Evolutionary conservation across 2,888 invertebrate species (phyloP).

Genomic region (Bhutanitis thaidina): DNA sequence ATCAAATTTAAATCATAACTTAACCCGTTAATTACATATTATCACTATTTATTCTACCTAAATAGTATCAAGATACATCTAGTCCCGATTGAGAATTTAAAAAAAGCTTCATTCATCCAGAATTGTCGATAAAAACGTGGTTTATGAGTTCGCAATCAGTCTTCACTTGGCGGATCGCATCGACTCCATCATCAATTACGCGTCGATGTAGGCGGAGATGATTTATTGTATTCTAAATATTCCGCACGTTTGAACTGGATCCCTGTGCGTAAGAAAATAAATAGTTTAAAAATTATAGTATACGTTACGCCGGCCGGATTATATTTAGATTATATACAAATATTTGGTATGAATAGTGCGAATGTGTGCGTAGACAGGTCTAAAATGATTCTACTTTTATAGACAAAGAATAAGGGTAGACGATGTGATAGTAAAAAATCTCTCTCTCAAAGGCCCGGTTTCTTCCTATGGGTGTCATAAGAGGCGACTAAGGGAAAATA

Average conservation of each 20-base stretch:
- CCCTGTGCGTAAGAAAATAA: slow-evolving; percentile 5
- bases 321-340: slow-evolving; percentile 9
- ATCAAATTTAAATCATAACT: too few species aligned
- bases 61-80: too few species aligned
- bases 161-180: background rate
- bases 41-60: too few species aligned
- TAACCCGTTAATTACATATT: too few species aligned
- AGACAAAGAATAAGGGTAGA: too few species aligned
- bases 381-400: too few species aligned
- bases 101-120: background rate
- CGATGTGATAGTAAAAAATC: too few species aligned
- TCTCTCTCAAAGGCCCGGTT: too few species aligned
- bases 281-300: slow-evolving; percentile 6
- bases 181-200: slow-evolving; percentile 9
- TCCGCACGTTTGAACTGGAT: background rate
- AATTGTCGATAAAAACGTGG: background rate
- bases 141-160: background rate
- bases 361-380: slow-evolving; percentile 11
- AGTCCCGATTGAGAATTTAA: too few species aligned
- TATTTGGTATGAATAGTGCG: background rate
- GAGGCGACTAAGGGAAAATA: too few species aligned
- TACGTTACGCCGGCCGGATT: slow-evolving; percentile 2
- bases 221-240: slow-evolving; percentile 14
- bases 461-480: too few species aligned
- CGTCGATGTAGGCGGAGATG: slow-evolving; percentile 10